phyloP scores from a whole-genome alignment of 2,888 invertebrate species.

The Drosophila neonasuta region DNA sequence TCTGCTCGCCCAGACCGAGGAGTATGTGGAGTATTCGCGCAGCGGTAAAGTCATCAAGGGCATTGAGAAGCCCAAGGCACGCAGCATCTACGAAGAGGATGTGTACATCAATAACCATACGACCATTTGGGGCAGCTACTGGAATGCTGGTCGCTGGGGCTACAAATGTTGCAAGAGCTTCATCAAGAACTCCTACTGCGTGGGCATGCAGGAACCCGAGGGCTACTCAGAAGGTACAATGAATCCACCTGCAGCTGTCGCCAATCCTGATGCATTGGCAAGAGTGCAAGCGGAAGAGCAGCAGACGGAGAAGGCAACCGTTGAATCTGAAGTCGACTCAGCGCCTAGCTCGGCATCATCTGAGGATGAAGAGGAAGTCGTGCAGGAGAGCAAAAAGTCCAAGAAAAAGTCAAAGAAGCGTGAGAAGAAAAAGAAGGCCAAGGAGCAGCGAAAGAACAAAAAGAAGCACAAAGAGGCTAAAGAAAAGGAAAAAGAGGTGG shows the following conservation, averaged over 20 bases:
- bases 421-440: conserved; percentile 79
- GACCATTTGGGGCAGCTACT: conserved; percentile 97
- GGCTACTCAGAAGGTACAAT: conserved; percentile 45
- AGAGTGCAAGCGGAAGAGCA: conserved; percentile 41
- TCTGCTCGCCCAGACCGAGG: conserved; percentile 94
- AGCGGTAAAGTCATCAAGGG: conserved; percentile 94
- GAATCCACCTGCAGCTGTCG: conserved; percentile 4
- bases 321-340: conserved; percentile 40
- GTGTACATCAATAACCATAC: conserved; percentile 95
- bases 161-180: conserved; percentile 97
- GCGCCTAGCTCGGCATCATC: conserved; percentile 50
- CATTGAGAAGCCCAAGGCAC: conserved; percentile 92
- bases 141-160: conserved; percentile 97
- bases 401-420: conserved; percentile 77
- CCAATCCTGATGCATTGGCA: conserved; percentile 19
- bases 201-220: conserved; percentile 72
- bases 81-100: conserved; percentile 97
- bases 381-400: conserved; percentile 59
- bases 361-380: conserved; percentile 51
- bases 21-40: conserved; percentile 97
- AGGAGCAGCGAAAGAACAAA: conserved; percentile 78
- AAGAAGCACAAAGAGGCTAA: conserved; percentile 62
- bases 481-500: conserved; percentile 45
- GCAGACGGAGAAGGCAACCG: conserved; percentile 79
- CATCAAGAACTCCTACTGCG: conserved; percentile 83